These are phyloP conservation scores for Tinea pellionella DNA, from an alignment of 2,888 invertebrate species.

Conservation along the genomic window DNA sequence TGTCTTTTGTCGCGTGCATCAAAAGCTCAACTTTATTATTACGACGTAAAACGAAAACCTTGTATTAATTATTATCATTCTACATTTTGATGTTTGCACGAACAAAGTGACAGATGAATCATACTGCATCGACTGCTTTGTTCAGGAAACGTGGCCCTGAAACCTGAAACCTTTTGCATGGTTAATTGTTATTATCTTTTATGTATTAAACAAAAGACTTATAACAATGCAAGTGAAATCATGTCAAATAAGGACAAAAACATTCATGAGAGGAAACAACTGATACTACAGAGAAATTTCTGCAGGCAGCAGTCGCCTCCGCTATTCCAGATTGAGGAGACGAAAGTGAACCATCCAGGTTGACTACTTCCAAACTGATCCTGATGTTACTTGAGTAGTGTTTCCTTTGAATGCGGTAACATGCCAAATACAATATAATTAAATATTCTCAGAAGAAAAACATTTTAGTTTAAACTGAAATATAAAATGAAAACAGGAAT, in stretches of 20 bases:
- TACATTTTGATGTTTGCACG: slow-evolving; percentile 6
- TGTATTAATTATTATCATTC: background rate
- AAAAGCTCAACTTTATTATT: background rate
- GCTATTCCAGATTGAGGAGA: too few relatives aligned
- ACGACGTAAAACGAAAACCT: background rate
- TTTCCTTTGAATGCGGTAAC: too few relatives aligned
- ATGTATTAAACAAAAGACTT: background rate
- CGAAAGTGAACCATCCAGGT: too few relatives aligned
- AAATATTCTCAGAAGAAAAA: background rate
- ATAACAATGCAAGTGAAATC: background rate
- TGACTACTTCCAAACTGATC: too few relatives aligned
- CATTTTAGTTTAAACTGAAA: background rate
- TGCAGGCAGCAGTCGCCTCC: too few relatives aligned
- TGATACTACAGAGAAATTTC: too few relatives aligned
- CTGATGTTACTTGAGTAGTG: too few relatives aligned
- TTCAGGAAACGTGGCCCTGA: slow-evolving; percentile 1
- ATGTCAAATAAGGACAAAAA: background rate
- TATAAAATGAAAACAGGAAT: background rate
- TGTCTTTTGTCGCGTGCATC: background rate
- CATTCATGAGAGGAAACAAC: too few relatives aligned
- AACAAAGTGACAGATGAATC: slow-evolving; percentile 11
- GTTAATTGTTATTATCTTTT: background rate
- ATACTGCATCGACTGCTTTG: slow-evolving; percentile 7
- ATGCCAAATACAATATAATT: background rate
- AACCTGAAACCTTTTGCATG: background rate